A percentile compares a stretch with the other conserved stretches of the same genome.
Evolutionary conservation across 1,140 invertebrate genomes (phyloP).

Genomic region (Eumeta japonica): DNA sequence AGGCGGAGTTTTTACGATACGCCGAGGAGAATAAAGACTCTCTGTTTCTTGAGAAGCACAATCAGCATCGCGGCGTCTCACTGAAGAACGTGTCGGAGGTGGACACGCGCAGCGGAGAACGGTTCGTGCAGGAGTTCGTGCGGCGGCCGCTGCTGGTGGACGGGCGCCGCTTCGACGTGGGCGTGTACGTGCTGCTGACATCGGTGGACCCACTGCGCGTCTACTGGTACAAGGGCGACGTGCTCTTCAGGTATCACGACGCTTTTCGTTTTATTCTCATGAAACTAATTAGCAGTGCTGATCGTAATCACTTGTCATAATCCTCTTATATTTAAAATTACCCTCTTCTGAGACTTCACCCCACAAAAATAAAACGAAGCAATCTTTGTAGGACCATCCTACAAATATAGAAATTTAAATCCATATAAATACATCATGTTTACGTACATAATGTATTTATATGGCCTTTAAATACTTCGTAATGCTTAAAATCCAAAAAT

Average conservation of each 20-base stretch:
- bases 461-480: too few species aligned
- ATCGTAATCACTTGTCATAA: too few species aligned
- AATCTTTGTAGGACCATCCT: too few species aligned
- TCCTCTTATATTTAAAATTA: too few species aligned
- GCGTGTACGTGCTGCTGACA: conserved; percentile 90
- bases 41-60: conserved; percentile 89
- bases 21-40: conserved; percentile 66
- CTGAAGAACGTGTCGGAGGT: conserved; percentile 72
- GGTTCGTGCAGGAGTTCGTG: conserved; percentile 90
- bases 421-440: too few species aligned
- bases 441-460: too few species aligned
- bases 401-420: too few species aligned
- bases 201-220: conserved; percentile 86
- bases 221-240: conserved; percentile 88
- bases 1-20: conserved; percentile 71
- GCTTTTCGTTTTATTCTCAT: too few species aligned
- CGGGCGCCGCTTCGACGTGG: conserved; percentile 95
- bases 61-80: conserved; percentile 85
- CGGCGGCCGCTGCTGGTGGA: conserved; percentile 80
- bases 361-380: too few species aligned
- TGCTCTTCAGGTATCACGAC: conserved; percentile 71
- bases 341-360: too few species aligned
- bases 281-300: too few species aligned
- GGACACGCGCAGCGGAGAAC: conserved; percentile 70
- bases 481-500: too few species aligned